Evolutionary conservation across 2,797 vertebrate species (phyloP).

Genomic region (Argya squamiceps): DNA sequence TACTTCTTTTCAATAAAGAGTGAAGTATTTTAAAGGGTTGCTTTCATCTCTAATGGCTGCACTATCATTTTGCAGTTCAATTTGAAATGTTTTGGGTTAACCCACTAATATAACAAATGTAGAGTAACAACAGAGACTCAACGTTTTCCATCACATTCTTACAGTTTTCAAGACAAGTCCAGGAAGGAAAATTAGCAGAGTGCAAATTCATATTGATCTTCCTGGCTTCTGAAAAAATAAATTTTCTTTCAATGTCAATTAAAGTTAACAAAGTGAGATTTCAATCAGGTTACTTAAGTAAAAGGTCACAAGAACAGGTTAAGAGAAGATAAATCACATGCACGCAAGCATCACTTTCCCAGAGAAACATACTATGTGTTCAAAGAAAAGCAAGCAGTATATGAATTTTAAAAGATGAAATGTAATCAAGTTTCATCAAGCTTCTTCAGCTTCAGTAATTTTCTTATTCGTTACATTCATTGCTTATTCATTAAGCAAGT

Average conservation of each 20-base stretch:
- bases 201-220: constrained; percentile 52
- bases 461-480: background rate
- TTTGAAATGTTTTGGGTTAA: background rate
- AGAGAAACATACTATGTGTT: background rate
- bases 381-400: background rate
- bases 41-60: background rate
- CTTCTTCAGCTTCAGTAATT: background rate
- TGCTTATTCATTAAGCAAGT: background rate
- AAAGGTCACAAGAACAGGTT: constrained; percentile 16
- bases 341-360: background rate
- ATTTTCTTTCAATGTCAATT: constrained; percentile 59
- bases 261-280: constrained; percentile 59
- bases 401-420: background rate
- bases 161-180: background rate
- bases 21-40: background rate
- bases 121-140: background rate
- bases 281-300: constrained; percentile 37
- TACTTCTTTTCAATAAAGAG: background rate
- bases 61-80: background rate
- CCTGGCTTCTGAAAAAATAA: constrained; percentile 14
- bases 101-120: background rate
- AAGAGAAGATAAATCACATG: background rate
- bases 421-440: background rate
- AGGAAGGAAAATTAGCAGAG: constrained; percentile 34
- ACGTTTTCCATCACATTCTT: background rate